Conservation (phyloP, 2,888 invertebrate species). For the Eupithecia abbreviata region DNA sequence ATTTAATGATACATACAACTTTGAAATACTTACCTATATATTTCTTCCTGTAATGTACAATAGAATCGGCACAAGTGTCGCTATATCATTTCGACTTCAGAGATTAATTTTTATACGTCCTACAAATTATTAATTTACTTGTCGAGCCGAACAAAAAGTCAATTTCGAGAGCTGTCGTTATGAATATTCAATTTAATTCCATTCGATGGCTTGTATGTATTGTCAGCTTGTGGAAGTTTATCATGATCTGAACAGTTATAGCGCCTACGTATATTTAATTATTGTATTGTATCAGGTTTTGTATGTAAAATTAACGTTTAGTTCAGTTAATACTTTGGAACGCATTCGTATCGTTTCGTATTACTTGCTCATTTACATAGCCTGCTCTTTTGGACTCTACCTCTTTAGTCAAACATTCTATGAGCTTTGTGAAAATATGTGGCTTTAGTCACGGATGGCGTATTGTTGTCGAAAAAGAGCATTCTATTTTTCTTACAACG, state of each 20-base stretch:
- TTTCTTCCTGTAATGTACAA: not conserved
- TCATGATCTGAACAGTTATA: not conserved
- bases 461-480: not conserved
- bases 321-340: not conserved
- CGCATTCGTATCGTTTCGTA: not conserved
- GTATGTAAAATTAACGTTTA: not conserved
- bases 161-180: conserved; percentile 25
- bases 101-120: not conserved
- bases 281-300: not conserved
- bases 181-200: conserved; percentile 29
- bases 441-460: not conserved
- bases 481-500: not conserved
- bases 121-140: not conserved
- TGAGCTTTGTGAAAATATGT: not conserved
- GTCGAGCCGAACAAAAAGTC: not conserved
- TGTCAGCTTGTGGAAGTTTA: conserved; percentile 13
- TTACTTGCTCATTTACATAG: not conserved
- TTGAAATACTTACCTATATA: not conserved
- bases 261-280: not conserved
- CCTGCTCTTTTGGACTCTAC: not conserved
- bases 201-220: not conserved
- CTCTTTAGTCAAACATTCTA: not conserved
- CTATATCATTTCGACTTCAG: not conserved
- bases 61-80: not conserved
- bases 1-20: not conserved